Percentiles rank a stretch among this genome's conserved stretches.
These are phyloP conservation scores for Drosophila niveifrons DNA, from an alignment of 2,888 invertebrate species.

Conservation along the genomic window DNA sequence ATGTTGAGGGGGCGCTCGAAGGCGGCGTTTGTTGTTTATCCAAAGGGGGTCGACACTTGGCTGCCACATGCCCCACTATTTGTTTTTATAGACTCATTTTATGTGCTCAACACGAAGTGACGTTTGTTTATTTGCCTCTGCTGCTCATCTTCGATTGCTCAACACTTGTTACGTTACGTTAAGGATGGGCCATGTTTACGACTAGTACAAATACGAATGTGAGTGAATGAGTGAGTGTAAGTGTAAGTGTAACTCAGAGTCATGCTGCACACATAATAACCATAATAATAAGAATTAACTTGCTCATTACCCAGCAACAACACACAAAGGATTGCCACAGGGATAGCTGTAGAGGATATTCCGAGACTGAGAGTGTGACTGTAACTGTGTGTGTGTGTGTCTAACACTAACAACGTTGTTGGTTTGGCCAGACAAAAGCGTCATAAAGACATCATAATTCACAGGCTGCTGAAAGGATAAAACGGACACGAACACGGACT, in stretches of 20 bases:
- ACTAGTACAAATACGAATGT: constrained; percentile 26
- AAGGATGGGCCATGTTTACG: constrained; percentile 47
- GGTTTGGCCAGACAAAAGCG: constrained; percentile 58
- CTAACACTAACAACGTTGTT: not conserved
- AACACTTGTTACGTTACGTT: constrained; percentile 61
- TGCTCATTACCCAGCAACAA: constrained; percentile 65
- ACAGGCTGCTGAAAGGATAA: constrained; percentile 74
- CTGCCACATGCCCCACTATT: constrained; percentile 66
- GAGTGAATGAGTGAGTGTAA: constrained; percentile 15
- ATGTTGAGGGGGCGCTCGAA: constrained; percentile 39
- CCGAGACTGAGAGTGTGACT: constrained; percentile 12
- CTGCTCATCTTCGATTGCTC: constrained; percentile 57
- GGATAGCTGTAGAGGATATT: not conserved
- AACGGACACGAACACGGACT: constrained; percentile 44
- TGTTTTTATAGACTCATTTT: constrained; percentile 81
- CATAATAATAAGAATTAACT: constrained; percentile 79
- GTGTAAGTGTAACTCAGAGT: constrained; percentile 21
- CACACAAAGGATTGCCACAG: constrained; percentile 67
- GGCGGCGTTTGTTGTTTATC: constrained; percentile 82
- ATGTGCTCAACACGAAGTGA: constrained; percentile 61
- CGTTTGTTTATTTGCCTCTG: constrained; percentile 65
- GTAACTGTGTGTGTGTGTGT: not conserved
- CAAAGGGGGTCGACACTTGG: constrained; percentile 80
- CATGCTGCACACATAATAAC: constrained; percentile 65
- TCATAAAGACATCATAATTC: constrained; percentile 83